Evolutionary conservation across 2,888 invertebrate genomes (phyloP).

Genomic region (Tenthredo mesomela): DNA sequence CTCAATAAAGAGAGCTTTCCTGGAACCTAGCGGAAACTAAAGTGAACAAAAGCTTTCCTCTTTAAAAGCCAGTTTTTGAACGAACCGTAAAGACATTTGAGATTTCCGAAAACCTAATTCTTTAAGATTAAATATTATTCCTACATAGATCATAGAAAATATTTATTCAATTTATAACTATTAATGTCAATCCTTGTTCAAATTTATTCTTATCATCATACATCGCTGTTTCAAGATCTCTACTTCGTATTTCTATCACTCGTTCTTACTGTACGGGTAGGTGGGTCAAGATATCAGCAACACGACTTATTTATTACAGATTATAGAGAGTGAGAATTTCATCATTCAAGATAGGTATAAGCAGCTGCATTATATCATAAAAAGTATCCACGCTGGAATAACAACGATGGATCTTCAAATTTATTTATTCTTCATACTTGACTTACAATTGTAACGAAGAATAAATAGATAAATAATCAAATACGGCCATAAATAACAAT

Average conservation of each 20-base stretch:
- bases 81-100: background rate
- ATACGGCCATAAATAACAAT: background rate
- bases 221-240: background rate
- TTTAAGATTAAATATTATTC: background rate
- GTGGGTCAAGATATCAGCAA: background rate
- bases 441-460: conserved; percentile 12
- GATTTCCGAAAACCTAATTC: background rate
- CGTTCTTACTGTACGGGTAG: background rate
- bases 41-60: conserved; percentile 55
- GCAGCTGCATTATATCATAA: background rate
- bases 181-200: background rate
- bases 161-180: conserved; percentile 12
- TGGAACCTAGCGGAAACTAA: conserved; percentile 51
- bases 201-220: conserved; percentile 6
- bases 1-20: conserved; percentile 35
- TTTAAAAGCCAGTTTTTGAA: background rate
- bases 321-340: background rate
- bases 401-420: background rate
- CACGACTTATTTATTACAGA: conserved; percentile 35
- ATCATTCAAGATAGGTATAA: background rate
- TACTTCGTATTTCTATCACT: background rate
- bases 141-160: background rate
- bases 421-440: conserved; percentile 1
- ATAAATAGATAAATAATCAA: conserved; percentile 22
- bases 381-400: background rate